Conservation (phyloP, 2,797 vertebrate genomes). For the Rhodeus uyekii region DNA sequence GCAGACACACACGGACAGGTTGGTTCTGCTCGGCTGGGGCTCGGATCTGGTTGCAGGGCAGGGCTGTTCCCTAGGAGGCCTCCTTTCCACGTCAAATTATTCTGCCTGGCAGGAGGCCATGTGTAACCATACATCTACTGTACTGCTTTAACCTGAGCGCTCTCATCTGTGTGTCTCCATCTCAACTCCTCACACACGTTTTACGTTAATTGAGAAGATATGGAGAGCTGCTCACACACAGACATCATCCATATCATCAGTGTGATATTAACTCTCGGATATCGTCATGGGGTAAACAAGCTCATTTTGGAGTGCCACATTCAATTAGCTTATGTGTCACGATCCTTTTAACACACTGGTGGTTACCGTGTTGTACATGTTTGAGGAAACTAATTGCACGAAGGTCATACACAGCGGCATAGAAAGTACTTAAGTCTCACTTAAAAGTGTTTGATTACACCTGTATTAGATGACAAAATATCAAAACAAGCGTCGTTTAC, state of each 20-base stretch:
- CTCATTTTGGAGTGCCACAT: slow-evolving; percentile 42
- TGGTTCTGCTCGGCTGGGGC: slow-evolving; percentile 34
- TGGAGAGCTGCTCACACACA: neutral
- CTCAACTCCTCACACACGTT: neutral
- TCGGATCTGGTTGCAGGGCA: slow-evolving; percentile 32
- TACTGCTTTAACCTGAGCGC: neutral
- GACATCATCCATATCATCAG: neutral
- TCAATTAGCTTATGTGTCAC: slow-evolving; percentile 46
- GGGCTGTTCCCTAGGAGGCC: slow-evolving; percentile 32
- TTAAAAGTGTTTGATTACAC: neutral
- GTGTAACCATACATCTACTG: slow-evolving; percentile 7
- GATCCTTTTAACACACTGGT: slow-evolving; percentile 19
- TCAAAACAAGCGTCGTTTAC: neutral
- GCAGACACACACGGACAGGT: slow-evolving; percentile 19
- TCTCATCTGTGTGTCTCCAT: slow-evolving; percentile 6
- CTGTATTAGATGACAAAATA: neutral
- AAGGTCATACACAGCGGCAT: slow-evolving; percentile 19
- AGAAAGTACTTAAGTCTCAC: neutral
- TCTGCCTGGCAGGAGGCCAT: slow-evolving; percentile 15
- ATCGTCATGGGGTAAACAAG: slow-evolving; percentile 25
- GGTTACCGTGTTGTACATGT: slow-evolving; percentile 23
- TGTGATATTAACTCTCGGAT: slow-evolving; percentile 7
- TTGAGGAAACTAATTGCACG: slow-evolving; percentile 27
- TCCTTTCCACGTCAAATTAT: slow-evolving; percentile 40
- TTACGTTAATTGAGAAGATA: slow-evolving; percentile 19